phyloP scores from a whole-genome alignment of 2,797 vertebrate genomes.

The Channallabes apus region DNA sequence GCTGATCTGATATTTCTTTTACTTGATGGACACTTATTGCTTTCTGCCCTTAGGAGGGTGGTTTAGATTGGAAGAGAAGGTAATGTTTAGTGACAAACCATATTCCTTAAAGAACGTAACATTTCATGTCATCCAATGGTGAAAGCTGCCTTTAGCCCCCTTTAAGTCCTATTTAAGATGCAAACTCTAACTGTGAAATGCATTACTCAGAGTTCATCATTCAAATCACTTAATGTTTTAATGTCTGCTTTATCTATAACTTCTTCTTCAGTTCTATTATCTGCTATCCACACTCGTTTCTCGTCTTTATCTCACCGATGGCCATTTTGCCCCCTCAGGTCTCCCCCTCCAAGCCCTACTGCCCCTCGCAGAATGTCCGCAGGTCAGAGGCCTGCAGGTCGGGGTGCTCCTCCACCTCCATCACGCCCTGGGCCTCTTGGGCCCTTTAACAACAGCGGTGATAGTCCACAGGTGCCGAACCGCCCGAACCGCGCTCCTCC shows the following conservation, averaged over 20 bases:
- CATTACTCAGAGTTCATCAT: neutral
- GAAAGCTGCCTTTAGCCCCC: neutral
- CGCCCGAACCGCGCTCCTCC: constrained; percentile 91
- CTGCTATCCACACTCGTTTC: neutral
- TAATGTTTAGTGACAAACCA: neutral
- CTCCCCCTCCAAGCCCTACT: constrained; percentile 88
- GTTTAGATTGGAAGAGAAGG: neutral
- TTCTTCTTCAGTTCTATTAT: neutral
- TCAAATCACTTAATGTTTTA: neutral
- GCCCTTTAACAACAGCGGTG: constrained; percentile 81
- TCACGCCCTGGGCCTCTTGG: constrained; percentile 85
- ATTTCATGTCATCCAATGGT: neutral
- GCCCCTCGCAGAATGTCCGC: constrained; percentile 82
- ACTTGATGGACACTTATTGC: neutral
- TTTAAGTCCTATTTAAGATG: neutral
- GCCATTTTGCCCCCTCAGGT: constrained; percentile 66
- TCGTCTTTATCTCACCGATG: neutral
- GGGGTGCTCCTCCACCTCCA: constrained; percentile 84
- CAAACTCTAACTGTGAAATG: neutral
- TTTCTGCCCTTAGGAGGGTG: neutral
- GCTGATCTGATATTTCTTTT: neutral
- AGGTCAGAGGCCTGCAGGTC: constrained; percentile 78
- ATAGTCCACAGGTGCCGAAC: constrained; percentile 86
- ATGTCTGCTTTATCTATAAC: neutral
- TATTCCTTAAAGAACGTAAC: neutral